Percentiles rank a stretch among this genome's conserved stretches.
phyloP scores from a whole-genome alignment of 2,113 vertebrate species.

The Tychaedon coryphoeus region DNA sequence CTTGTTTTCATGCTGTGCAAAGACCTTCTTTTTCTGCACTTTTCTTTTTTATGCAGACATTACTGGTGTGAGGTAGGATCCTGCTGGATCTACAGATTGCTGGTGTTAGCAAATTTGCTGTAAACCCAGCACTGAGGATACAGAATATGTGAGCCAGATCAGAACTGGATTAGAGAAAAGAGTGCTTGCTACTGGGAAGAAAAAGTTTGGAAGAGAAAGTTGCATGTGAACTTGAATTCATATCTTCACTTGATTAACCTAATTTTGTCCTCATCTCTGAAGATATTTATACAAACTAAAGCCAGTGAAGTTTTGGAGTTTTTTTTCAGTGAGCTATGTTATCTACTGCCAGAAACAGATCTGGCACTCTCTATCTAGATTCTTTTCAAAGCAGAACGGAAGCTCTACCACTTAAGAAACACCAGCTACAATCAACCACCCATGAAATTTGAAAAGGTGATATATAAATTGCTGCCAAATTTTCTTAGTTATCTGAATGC shows the following conservation, averaged over 20 bases:
- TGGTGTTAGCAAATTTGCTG: not conserved
- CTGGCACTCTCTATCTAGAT: not conserved
- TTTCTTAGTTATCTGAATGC: not conserved
- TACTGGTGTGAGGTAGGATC: not conserved
- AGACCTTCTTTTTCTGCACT: not conserved
- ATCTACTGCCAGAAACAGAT: not conserved
- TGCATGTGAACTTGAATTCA: not conserved
- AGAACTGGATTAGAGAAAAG: not conserved
- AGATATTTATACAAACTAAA: not conserved
- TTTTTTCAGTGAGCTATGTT: not conserved
- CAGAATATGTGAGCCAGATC: not conserved
- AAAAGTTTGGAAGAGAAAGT: not conserved
- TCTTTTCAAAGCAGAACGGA: not conserved
- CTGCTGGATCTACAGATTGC: not conserved
- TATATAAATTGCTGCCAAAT: not conserved
- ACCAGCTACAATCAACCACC: not conserved
- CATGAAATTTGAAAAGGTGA: slow-evolving; percentile 2
- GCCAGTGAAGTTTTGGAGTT: not conserved
- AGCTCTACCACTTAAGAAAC: slow-evolving; percentile 3
- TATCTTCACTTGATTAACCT: not conserved
- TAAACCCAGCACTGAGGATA: not conserved
- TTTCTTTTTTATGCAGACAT: not conserved
- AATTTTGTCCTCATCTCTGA: not conserved
- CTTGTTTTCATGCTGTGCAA: not conserved
- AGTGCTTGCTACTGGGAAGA: not conserved